Conservation (phyloP, 2,888 invertebrate species). For the Orthosia gracilis region DNA sequence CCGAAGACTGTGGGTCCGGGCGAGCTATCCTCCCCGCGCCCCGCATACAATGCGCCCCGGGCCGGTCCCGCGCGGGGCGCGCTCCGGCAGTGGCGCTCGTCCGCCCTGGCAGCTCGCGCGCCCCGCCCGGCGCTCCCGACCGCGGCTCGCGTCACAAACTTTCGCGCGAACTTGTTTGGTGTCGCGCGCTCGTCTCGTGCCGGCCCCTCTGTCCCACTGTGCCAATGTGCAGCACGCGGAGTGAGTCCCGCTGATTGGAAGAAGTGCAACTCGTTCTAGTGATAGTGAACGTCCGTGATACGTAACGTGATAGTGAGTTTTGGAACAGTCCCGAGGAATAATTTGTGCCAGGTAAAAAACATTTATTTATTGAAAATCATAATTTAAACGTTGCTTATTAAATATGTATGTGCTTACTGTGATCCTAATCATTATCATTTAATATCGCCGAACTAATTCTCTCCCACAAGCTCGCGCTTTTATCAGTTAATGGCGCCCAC, state of each 20-base stretch:
- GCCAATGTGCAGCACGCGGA: neutral
- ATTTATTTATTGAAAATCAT: neutral
- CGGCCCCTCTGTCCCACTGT: neutral
- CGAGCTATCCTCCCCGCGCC: constrained; percentile 38
- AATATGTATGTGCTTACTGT: neutral
- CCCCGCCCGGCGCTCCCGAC: constrained; percentile 56
- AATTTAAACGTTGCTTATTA: neutral
- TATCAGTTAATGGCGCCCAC: constrained; percentile 55
- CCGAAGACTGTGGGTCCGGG: constrained; percentile 77
- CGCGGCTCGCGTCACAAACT: constrained; percentile 53
- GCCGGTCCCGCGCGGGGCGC: constrained; percentile 44
- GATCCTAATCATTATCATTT: neutral
- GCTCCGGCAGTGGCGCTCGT: constrained; percentile 60
- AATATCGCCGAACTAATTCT: neutral
- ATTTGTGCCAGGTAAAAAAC: constrained; percentile 43
- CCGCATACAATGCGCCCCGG: constrained; percentile 14
- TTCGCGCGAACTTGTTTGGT: constrained; percentile 54
- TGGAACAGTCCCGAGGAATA: constrained; percentile 8
- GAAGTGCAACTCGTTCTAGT: constrained; percentile 48
- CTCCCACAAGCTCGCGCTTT: neutral
- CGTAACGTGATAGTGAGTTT: constrained; percentile 42
- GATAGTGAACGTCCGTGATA: constrained; percentile 45
- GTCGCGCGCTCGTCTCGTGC: constrained; percentile 8
- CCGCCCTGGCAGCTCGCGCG: constrained; percentile 60
- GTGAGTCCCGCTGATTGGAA: constrained; percentile 20